phyloP scores from a whole-genome alignment of 2,113 vertebrate genomes.

The Telmatochromis brachygnathus region DNA sequence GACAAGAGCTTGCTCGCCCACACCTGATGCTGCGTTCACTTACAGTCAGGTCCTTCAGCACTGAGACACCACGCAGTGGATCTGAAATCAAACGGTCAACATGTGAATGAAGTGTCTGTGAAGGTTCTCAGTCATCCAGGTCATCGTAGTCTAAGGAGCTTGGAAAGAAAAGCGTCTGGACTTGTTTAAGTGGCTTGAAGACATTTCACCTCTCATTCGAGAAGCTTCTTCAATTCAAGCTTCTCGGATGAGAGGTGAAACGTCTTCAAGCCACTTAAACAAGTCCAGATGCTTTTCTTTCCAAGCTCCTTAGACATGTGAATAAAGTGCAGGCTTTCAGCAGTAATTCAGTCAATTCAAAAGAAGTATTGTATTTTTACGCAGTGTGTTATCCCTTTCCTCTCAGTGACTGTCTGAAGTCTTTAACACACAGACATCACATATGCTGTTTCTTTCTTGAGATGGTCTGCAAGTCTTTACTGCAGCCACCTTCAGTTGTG shows the following conservation, averaged over 20 bases:
- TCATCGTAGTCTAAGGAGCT: neutral
- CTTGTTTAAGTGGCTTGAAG: too few species aligned
- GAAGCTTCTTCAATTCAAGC: neutral
- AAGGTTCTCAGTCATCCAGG: neutral
- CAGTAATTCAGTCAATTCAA: neutral
- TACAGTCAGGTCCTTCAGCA: neutral
- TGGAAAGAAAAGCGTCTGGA: too few species aligned
- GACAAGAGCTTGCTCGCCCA: neutral
- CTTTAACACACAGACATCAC: neutral
- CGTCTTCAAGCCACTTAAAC: rapidly evolving
- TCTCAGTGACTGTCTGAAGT: neutral
- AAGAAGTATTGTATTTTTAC: neutral
- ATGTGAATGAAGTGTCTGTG: neutral
- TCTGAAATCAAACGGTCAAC: neutral
- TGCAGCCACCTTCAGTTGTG: neutral
- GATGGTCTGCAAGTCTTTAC: neutral
- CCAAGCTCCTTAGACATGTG: neutral
- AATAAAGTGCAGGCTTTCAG: neutral
- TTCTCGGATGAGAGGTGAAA: neutral
- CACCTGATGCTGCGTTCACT: neutral
- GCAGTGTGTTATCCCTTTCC: neutral
- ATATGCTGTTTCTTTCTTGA: neutral
- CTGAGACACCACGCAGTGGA: neutral
- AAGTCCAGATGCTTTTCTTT: neutral
- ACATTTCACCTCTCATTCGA: rapidly evolving